These are phyloP conservation scores for Chaetodon trifasciatus DNA, from an alignment of 2,797 vertebrate genomes.

Conservation along the genomic window DNA sequence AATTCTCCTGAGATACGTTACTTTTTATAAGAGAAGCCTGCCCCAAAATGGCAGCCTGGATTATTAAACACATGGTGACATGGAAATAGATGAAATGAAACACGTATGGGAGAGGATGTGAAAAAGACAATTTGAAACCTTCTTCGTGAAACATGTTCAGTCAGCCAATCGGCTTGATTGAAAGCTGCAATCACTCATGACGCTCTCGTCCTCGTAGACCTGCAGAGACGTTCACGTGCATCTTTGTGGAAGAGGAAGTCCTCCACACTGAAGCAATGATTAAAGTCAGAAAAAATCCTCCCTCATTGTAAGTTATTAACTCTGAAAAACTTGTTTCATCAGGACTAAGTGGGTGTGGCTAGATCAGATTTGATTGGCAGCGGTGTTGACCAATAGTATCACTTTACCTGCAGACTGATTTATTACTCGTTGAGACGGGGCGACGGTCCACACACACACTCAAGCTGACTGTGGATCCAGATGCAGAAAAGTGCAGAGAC, in stretches of 20 bases:
- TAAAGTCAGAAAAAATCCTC: background rate
- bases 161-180: background rate
- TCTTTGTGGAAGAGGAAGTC: background rate
- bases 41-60: no score
- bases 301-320: background rate
- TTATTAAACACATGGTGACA: no score
- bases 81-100: no score
- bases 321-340: no score
- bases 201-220: background rate
- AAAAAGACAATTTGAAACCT: no score
- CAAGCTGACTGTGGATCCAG: slow-evolving; percentile 37
- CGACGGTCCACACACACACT: background rate
- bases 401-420: background rate
- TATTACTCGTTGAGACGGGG: background rate
- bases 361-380: background rate
- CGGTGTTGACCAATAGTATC: background rate
- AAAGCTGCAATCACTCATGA: no score
- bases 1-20: no score
- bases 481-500: slow-evolving; percentile 8
- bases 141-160: no score
- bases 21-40: no score
- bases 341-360: background rate
- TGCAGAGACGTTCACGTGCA: background rate
- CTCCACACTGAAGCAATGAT: background rate
- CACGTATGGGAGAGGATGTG: no score